Base-by-base conservation (phyloP, 2,113 vertebrate species). In the Heterotilapia buettikoferi region DNA sequence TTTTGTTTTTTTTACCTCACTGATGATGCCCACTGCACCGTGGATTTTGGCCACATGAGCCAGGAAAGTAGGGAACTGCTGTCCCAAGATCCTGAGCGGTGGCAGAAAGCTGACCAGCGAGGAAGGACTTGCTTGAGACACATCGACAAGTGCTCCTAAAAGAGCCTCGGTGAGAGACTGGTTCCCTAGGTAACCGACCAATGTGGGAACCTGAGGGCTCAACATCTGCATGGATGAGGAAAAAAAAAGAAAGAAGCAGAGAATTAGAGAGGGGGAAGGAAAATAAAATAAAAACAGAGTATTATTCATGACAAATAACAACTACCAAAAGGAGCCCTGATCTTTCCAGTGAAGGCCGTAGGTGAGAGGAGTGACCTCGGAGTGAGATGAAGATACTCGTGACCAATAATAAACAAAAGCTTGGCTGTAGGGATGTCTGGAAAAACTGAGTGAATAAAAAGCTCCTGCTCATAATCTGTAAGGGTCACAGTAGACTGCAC, bases 41-140 rank as follows among this genome's bases (percentile, higher is more conserved):
- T 98, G 98, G 95, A 98, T 97, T 94, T 97, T 98, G 5, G 97
- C 97, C 16, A 96, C 96, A 80, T 98, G 97, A 90, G 98, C 97
- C 86, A 97, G 95, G 52, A 98, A 90, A 85, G 86, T 91, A 40
- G 98, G 97, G 29, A 90, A 97, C 82, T 91, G 95, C 86, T 98
- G 97, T 9, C 96, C 97, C 38, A 94, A 87, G 73, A 95, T 96
- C 61, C 97, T 97, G 81, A 99, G 94, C 0, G 21, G 16, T 0
- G 97, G 97, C 82, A 99, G 97, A 84, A 97, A 98, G 80, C 93
- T 40, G 38, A 92, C 90, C 89, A 99, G 71, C 2, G 97, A 96
- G 76, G 93, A 85, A 4, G 98, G 98, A 47, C 97, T 97, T 2
- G 96, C 97, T 93, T 95, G 92, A 38, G 98, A 97, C 81, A 98